phyloP scores from a whole-genome alignment of 37 sponge, comb jelly and placozoan genomes.

The Agelas oroides region DNA sequence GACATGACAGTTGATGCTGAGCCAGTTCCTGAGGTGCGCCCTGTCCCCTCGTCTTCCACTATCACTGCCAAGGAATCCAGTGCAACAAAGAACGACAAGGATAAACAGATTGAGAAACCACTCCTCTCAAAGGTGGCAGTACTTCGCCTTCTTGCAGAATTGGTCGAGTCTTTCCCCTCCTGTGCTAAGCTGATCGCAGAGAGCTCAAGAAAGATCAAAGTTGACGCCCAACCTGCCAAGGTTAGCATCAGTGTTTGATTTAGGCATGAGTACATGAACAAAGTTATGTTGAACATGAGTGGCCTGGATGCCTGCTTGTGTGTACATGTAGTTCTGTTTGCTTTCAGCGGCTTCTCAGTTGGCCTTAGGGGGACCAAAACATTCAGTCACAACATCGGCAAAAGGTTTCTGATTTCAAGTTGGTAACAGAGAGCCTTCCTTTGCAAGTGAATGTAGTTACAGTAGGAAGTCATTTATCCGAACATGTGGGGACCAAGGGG shows the following conservation, averaged over 20 bases:
- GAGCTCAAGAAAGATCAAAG: conserved; percentile 48
- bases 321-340: not conserved
- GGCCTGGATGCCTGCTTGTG: not conserved
- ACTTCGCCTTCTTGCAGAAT: conserved; percentile 84
- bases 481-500: too few relatives aligned
- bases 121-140: conserved; percentile 88
- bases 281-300: not conserved
- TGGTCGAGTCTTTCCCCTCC: conserved; percentile 86
- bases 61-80: not conserved
- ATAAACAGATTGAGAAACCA: conserved; percentile 33
- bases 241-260: not conserved
- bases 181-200: conserved; percentile 57
- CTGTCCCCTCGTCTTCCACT: not conserved
- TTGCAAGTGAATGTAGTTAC: too few relatives aligned
- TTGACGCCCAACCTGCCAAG: conserved; percentile 57
- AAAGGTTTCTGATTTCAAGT: too few relatives aligned
- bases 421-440: too few relatives aligned
- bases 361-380: too few relatives aligned
- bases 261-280: too few relatives aligned
- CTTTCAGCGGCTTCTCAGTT: too few relatives aligned
- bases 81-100: not conserved
- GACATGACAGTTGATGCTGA: conserved; percentile 65
- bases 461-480: too few relatives aligned
- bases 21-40: not conserved
- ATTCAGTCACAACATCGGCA: too few relatives aligned